A percentile compares a stretch with the other conserved stretches of the same genome.
Evolutionary conservation across 2,888 invertebrate species (phyloP).

Genomic region (Apodemia zela): DNA sequence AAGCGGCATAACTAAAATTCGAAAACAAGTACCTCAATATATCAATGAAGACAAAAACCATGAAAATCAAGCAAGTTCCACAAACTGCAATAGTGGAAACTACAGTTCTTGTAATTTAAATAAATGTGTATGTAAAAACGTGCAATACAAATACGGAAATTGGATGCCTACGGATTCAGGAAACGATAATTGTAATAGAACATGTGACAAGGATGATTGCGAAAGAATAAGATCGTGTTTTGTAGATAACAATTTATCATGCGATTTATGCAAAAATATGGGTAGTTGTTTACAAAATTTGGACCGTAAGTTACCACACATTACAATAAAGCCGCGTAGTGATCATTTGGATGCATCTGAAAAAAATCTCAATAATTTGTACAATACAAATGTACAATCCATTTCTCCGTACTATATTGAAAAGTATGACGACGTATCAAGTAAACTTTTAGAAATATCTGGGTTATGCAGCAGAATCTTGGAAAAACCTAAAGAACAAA

Average conservation of each 20-base stretch:
- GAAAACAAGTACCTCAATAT: constrained; percentile 24
- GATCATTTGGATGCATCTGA: constrained; percentile 23
- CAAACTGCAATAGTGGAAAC: constrained; percentile 39
- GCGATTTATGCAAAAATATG: constrained; percentile 17
- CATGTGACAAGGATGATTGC: neutral
- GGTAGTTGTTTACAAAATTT: neutral
- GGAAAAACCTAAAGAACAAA: constrained; percentile 31
- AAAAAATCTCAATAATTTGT: no score
- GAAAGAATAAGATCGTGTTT: neutral
- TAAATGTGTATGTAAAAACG: constrained; percentile 43
- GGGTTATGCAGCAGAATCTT: no score
- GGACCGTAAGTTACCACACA: constrained; percentile 32
- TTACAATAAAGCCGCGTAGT: constrained; percentile 40
- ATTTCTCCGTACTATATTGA: no score
- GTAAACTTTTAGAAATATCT: no score
- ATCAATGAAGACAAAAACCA: constrained; percentile 32
- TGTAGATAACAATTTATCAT: constrained; percentile 17
- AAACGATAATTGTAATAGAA: constrained; percentile 7
- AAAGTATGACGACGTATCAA: no score
- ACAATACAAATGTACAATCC: no score
- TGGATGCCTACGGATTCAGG: constrained; percentile 24
- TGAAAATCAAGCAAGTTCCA: constrained; percentile 42
- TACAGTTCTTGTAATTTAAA: constrained; percentile 37
- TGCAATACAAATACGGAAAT: constrained; percentile 30
- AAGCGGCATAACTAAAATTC: neutral